Evolutionary conservation across 2,113 vertebrate species (phyloP), one percentile per base, ranked within the genome.

Genomic region (Hypanus sabinus): DNA sequence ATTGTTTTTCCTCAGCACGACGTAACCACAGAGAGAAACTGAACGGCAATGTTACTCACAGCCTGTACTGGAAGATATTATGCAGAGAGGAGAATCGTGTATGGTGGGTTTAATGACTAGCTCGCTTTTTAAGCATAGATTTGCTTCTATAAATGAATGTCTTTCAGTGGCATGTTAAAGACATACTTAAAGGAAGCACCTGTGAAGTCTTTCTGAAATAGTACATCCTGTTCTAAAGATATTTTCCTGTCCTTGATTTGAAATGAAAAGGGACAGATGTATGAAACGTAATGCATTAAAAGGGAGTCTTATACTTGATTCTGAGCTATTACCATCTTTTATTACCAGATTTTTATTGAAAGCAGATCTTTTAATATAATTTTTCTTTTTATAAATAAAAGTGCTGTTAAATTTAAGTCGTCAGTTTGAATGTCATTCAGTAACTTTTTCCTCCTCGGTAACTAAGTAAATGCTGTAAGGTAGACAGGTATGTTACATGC

Each of bases 201-300:
- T 93, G 91, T 30, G 36, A 38, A 73, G 11, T 93, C 70, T 73
- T 73, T 46, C 8, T 93, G 85, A 90, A 90, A 65, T 9, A 65
- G 85, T 90, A 90, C 85, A 90, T 90, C 85, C 85, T 90, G 91
- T 93, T 93, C 38, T 93, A 75, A 73, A 46, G 91, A 46, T 33
- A 90, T 93, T 55, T 73, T 71, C 68, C 90, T 93, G 91, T 46
- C 91, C 38, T 73, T 46, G 22, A 73, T 36, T 71, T 93, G 91
- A 70, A 73, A 73, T 73, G 24, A 46, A 75, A 92, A 92, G 36
- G 65, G 90, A 92, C 88, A 33, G 5, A 5, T 20, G 14, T 70
- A 18, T 46, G 24, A 22, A 11, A 7, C 10, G 16, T n/a, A 27
- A 46, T 38, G 36, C 10, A 73, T 24, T 73, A 93, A 73, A 81